These are phyloP conservation scores for Trichoplax adhaerens DNA, from an alignment of 37 sponge, comb jelly and placozoan genomes.

Conservation along the genomic window DNA sequence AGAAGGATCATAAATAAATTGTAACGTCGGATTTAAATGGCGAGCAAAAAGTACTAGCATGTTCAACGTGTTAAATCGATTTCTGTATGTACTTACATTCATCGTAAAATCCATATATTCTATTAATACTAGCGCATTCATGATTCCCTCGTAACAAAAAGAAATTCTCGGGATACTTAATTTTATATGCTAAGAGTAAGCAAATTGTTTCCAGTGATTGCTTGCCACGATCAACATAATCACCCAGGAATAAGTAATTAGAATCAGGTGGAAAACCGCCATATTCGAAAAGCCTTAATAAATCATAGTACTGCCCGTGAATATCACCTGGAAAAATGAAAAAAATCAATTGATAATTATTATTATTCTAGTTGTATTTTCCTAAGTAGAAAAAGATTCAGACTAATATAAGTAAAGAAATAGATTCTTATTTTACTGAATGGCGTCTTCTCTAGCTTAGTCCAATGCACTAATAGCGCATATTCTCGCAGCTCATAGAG, in stretches of 20 bases:
- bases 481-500: too few species aligned
- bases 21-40: too few species aligned
- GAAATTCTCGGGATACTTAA: conserved; percentile 99
- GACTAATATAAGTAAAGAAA: too few species aligned
- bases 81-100: conserved; percentile 61
- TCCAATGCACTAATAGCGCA: too few species aligned
- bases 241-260: conserved; percentile 96
- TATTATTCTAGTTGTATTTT: too few species aligned
- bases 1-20: too few species aligned
- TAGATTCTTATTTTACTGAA: too few species aligned
- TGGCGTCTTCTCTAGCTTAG: too few species aligned
- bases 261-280: conserved; percentile 93
- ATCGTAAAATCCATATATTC: conserved; percentile 98
- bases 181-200: conserved; percentile 93
- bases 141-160: conserved; percentile 96
- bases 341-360: background rate
- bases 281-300: conserved; percentile 89
- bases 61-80: too few species aligned
- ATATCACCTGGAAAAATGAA: conserved; percentile 61
- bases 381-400: too few species aligned
- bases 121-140: conserved; percentile 96
- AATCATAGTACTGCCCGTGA: conserved; percentile 93
- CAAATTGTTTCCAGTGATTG: conserved; percentile 96
- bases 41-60: too few species aligned
- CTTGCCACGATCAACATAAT: conserved; percentile 98